Evolutionary conservation across 2,113 vertebrate genomes (phyloP), one percentile per base, ranked within the genome.

Genomic region (Mustela lutreola): DNA sequence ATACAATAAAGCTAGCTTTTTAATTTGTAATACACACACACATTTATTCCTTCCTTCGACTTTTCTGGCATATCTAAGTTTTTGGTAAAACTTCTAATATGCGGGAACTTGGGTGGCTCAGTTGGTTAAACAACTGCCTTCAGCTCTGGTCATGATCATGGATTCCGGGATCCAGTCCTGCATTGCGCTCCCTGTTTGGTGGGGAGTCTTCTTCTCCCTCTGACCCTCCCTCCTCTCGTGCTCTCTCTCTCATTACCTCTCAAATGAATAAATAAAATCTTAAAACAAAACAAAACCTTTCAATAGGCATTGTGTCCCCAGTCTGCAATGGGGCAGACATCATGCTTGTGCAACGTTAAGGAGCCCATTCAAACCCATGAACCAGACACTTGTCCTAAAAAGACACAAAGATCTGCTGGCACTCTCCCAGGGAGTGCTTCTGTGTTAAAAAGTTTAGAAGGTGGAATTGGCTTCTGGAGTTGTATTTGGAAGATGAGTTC

Each of bases 11-110:
- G 31, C 16, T 48, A 76, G 63, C 56, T 91, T 62, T 89, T 7
- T 67, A 70, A 81, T 48, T 76, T 45, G 45, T 78, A 60, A 39
- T 7, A 45, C 39, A 45, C 39, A 75, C 24, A 45, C 9, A 31
- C 2, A 92, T 56, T 73, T 73, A 81, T 79, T 86, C 39, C 63
- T 92, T 84, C 26, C 16, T 82, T 36, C 58, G 15, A 22, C 31
- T 70, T 83, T 94, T 81, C 48, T 63, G 67, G 33, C 48, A 94
- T 95, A 78, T 91, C 83, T 45, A 90, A 45, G 60, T 91, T 67
- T 93, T 50, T 4, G 9, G 45, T 28, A 67, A 89, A 85, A 78
- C 36, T 80, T 90, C 94, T 80, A 56, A 56, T 56, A 56, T 56
- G 53, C 1, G 16, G 53, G 53, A 56, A 56, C 53, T 56, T 56